Evolutionary conservation across 2,888 invertebrate species (phyloP).

Genomic region (Disparrhopalites patrizii): DNA sequence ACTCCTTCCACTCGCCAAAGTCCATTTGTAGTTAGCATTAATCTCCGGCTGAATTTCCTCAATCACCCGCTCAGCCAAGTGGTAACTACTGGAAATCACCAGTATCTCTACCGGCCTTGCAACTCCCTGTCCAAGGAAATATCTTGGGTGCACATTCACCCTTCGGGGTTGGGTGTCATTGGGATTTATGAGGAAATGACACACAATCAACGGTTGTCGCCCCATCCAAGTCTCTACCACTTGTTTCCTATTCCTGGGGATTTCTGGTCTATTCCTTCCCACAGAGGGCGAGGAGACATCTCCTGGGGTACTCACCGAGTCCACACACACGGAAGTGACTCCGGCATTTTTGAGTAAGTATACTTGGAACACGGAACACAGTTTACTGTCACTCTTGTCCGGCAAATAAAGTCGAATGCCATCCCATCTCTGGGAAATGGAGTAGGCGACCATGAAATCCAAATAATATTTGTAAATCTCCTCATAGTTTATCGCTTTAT

Average conservation of each 20-base stretch:
- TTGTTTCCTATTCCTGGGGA: too few species aligned
- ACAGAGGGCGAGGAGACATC: too few species aligned
- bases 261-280: neutral
- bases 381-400: neutral
- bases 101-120: constrained; percentile 29
- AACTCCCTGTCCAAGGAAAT: constrained; percentile 25
- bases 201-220: constrained; percentile 10
- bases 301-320: too few species aligned
- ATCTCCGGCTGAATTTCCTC: constrained; percentile 33
- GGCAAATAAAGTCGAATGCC: constrained; percentile 32
- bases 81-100: constrained; percentile 9
- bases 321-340: constrained; percentile 9
- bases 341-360: constrained; percentile 11
- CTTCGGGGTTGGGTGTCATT: too few species aligned
- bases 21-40: constrained; percentile 41
- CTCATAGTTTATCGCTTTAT: neutral
- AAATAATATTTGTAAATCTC: constrained; percentile 18
- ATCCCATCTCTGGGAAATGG: constrained; percentile 29
- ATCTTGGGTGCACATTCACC: constrained; percentile 16
- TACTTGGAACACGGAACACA: constrained; percentile 31
- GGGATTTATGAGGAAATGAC: constrained; percentile 7
- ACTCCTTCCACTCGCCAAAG: constrained; percentile 26
- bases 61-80: constrained; percentile 21
- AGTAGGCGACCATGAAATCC: constrained; percentile 33
- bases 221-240: too few species aligned